A percentile compares a stretch with the other conserved stretches of the same genome.
Evolutionary conservation across 2,797 vertebrate genomes (phyloP).

Genomic region (Sorex maritimensis): DNA sequence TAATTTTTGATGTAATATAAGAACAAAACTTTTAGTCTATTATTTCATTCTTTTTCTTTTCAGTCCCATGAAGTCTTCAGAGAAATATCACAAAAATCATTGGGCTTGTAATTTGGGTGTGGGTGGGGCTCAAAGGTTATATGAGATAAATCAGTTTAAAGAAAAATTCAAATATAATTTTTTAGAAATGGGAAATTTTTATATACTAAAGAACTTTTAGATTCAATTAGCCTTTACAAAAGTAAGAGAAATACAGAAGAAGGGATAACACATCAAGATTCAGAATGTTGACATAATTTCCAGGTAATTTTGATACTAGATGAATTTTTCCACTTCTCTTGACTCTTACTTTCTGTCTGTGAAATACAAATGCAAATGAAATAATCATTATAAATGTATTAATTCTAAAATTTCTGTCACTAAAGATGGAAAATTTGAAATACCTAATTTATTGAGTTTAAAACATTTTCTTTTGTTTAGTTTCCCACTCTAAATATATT

Average conservation of each 20-base stretch:
- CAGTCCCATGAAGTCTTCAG: neutral
- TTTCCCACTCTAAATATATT: too few relatives aligned
- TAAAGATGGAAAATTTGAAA: too few relatives aligned
- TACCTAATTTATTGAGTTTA: too few relatives aligned
- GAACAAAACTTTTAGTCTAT: conserved; percentile 21
- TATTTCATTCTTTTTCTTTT: conserved; percentile 63
- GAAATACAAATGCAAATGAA: too few relatives aligned
- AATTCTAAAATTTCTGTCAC: too few relatives aligned
- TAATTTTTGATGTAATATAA: conserved; percentile 45
- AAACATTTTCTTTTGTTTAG: too few relatives aligned
- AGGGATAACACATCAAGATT: neutral
- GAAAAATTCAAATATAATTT: neutral
- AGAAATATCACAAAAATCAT: conserved; percentile 50
- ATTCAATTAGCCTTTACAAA: neutral
- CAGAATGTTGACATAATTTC: neutral
- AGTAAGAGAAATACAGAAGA: neutral
- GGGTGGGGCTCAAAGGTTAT: neutral
- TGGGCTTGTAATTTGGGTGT: neutral
- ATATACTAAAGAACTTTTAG: conserved; percentile 49
- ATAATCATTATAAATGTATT: too few relatives aligned
- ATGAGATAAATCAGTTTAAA: conserved; percentile 53
- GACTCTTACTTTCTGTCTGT: too few relatives aligned
- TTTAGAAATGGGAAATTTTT: conserved; percentile 11
- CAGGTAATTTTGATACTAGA: neutral
- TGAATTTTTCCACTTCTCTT: neutral